Base-by-base conservation (phyloP, 2,888 invertebrate genomes). In the Macaria liturata region DNA sequence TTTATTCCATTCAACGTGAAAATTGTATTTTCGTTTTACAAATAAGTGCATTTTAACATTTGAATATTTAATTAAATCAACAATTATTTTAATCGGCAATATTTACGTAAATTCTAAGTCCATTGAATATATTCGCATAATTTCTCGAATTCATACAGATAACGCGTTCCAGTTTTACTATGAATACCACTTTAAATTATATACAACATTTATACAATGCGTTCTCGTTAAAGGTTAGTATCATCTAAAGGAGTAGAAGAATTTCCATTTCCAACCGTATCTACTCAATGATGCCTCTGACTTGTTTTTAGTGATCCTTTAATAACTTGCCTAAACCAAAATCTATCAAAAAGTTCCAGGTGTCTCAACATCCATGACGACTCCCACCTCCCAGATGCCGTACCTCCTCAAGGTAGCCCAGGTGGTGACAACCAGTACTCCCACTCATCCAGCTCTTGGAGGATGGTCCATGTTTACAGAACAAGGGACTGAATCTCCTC, bases 391-490 rank as follows among this genome's bases (percentile, higher is more conserved):
- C 2, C 84, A 88, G 54, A 59, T 86, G 4, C 78, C 81, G 0
- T 78, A 84, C 43, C 61, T 87, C 0, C 66, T 83, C 7, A 86
- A 88, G 47, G 60, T 89, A 9, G 75, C 76, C 0, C 81, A 87
- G 62, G 70, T 75, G 0, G 89, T 89, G 0, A 86, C 88, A 4
- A 91, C 91, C 1, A 91, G 91, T 49, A 91, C 91, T 0, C 91
- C 91, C 0, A 91, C 91, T 0, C 83, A 90, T 49, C 78, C 88
- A 1, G 71, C 75, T 0, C 61, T 62, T 4, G 83, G 76, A 1
- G 83, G 80, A 0, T 91, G 91, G 91, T 74, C 84, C 0, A 60
- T 90, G 43, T 91, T 91, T 57, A 78, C 86, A 3, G 85, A 81
- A 31, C 83, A 84, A 46, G 84, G 83, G 9, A 80, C 82, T 34